phyloP scores from a whole-genome alignment of 2,797 vertebrate genomes.

The Bradypodion pumilum region DNA sequence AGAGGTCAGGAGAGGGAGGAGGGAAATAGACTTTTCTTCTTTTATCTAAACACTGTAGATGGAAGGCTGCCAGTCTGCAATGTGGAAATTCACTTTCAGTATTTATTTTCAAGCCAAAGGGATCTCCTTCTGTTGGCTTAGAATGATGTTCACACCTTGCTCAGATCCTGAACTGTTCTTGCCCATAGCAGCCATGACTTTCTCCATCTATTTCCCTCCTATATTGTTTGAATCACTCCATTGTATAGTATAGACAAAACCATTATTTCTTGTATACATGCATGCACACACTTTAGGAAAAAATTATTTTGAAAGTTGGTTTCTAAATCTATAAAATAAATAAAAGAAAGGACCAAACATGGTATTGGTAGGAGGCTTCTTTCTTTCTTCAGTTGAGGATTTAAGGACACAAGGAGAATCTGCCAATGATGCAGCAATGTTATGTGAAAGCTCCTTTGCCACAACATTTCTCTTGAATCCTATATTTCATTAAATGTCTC shows the following conservation, averaged over 20 bases:
- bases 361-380: neutral
- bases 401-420: neutral
- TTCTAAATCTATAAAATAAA: neutral
- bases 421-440: neutral
- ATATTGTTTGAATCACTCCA: neutral
- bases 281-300: too few relatives aligned
- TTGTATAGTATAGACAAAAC: too few relatives aligned
- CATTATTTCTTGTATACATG: too few relatives aligned
- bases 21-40: neutral
- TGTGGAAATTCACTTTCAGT: neutral
- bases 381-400: neutral
- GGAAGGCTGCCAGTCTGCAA: neutral
- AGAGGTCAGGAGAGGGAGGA: too few relatives aligned
- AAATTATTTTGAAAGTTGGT: too few relatives aligned
- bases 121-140: too few relatives aligned
- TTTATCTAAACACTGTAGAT: neutral
- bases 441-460: neutral
- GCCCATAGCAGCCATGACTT: neutral
- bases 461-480: neutral
- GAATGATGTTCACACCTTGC: too few relatives aligned
- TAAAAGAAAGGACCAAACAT: neutral
- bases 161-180: neutral
- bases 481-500: slow-evolving; percentile 15
- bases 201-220: neutral
- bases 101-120: too few relatives aligned